A percentile compares a stretch with the other conserved stretches of the same genome.
Conservation (phyloP, 2,888 invertebrate species). For the Epinotia bilunana region DNA sequence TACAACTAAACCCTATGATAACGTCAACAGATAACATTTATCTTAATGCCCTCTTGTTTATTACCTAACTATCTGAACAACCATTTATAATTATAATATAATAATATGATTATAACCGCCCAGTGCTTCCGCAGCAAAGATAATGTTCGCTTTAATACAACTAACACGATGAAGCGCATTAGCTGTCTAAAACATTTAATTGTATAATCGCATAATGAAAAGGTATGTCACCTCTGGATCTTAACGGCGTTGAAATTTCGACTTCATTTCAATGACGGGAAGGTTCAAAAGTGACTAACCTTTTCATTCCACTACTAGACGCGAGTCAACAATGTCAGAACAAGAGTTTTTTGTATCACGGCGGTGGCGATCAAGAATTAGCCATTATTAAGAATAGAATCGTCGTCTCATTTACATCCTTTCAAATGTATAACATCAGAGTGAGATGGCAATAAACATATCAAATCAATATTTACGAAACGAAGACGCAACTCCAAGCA, state of each 20-base stretch:
- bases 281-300: neutral
- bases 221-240: neutral
- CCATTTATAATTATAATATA: neutral
- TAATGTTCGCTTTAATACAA: neutral
- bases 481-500: neutral
- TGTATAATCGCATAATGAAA: neutral
- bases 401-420: neutral
- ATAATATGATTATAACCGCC: neutral
- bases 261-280: neutral
- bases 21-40: constrained; percentile 37
- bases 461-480: neutral
- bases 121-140: constrained; percentile 1
- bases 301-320: neutral
- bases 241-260: neutral
- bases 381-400: too few relatives aligned
- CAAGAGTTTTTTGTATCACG: neutral
- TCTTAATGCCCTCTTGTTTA: constrained; percentile 42
- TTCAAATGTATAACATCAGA: neutral
- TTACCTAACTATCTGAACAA: constrained; percentile 19
- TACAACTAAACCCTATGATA: constrained; percentile 24
- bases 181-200: neutral
- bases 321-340: neutral
- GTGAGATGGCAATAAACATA: neutral
- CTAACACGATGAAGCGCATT: neutral
- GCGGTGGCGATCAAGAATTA: too few relatives aligned